Evolutionary conservation across 2,113 vertebrate genomes (phyloP), one percentile per base, ranked within the genome.

Genomic region (Jaculus jaculus): DNA sequence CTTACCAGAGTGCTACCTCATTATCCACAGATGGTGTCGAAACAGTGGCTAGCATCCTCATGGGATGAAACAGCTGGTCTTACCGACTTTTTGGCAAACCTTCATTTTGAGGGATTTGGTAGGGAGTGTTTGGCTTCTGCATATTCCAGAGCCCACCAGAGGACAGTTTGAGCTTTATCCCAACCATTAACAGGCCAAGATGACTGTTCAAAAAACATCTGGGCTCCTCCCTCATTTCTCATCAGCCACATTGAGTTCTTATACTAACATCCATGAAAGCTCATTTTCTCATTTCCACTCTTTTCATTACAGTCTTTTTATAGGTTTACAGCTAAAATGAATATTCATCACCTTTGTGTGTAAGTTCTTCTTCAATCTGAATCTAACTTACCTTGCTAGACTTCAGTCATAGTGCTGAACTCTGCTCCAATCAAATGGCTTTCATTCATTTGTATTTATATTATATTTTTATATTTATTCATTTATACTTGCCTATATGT

Each of bases 1-100:
- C 72, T 94, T 78, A 75, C 69, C 68, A 73, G 37, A 86, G 39
- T n/a, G n/a, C 86, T 54, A 88, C 24, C 23, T 97, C 69, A 86
- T 96, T 95, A 96, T 86, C 91, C 23, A 89, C 89, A 95, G 94
- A 96, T 92, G 79, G 90, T 61, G 20, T 92, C 94, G 90, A 23
- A 72, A 63, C 47, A 42, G 37, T 73, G 39, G 77, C 65, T 83
- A 91, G 79, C 79, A 93, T 51, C 58, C 61, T 63, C 79, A 69
- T 58, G 79, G 82, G 79, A 74, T 87, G 32, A 86, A 94, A 92
- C 90, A 95, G 80, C 83, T 93, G 71, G 69, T 13, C 65, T 91
- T 77, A 78, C 65, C 90, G 82, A 77, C 68, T 90, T 78, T 88
- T 72, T 39, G n/a, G 69, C 75, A 84, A 69, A 95, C 91, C 58